Percentiles rank a stretch among this genome's conserved stretches.
These are phyloP conservation scores for Sycophila sp. DNA, from an alignment of 1,140 invertebrate species.

Conservation along the genomic window DNA sequence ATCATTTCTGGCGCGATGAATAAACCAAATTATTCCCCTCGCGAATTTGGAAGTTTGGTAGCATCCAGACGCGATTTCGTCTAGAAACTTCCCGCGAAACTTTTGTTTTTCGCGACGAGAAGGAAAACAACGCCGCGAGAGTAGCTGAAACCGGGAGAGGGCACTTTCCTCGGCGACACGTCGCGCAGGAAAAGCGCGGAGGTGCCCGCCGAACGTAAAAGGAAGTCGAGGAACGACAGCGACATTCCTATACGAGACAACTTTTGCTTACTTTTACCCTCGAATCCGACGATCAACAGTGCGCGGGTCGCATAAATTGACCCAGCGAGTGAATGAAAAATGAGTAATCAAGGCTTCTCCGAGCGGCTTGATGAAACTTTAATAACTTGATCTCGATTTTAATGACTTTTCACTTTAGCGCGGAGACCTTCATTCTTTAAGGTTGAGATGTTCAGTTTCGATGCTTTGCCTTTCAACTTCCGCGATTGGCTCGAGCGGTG, in stretches of 20 bases:
- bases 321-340: background rate
- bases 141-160: background rate
- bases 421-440: constrained; percentile 1
- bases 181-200: background rate
- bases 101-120: too few species aligned
- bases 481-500: background rate
- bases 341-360: background rate
- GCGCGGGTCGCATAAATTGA: background rate
- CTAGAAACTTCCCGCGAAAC: too few species aligned
- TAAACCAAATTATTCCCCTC: too few species aligned
- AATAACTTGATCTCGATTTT: constrained; percentile 13
- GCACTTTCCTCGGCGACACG: background rate
- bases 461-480: constrained; percentile 1
- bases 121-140: background rate
- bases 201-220: constrained; percentile 35
- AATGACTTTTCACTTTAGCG: constrained; percentile 18
- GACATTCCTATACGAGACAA: constrained; percentile 47
- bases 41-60: too few species aligned
- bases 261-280: constrained; percentile 40
- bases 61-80: too few species aligned
- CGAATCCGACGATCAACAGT: too few species aligned
- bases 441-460: background rate
- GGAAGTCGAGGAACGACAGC: constrained; percentile 48
- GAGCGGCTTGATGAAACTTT: constrained; percentile 1
- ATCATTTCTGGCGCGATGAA: too few species aligned